Percentiles rank a stretch among this genome's conserved stretches.
These are phyloP conservation scores for Troilus luridus DNA, from an alignment of 2,888 invertebrate species.

Conservation along the genomic window DNA sequence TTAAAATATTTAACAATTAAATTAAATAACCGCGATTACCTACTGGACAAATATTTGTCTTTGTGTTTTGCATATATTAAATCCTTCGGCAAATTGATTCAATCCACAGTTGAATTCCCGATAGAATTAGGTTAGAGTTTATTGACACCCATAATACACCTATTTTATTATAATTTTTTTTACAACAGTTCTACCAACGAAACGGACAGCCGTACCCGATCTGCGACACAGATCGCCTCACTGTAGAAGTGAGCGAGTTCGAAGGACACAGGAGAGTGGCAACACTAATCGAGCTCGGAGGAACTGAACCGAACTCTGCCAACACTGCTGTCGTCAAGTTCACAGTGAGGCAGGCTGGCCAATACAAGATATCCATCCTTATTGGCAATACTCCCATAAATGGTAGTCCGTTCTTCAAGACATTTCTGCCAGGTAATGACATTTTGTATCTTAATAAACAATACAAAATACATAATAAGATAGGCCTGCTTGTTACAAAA, in stretches of 20 bases:
- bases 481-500: too few species aligned
- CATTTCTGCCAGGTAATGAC: slow-evolving; percentile 79
- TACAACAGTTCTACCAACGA: slow-evolving; percentile 84
- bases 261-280: slow-evolving; percentile 75
- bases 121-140: too few species aligned
- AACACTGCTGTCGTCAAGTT: slow-evolving; percentile 92
- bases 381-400: slow-evolving; percentile 86
- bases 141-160: too few species aligned
- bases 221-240: slow-evolving; percentile 91
- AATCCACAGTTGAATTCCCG: too few species aligned
- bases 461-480: slow-evolving; percentile 60
- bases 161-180: slow-evolving; percentile 55
- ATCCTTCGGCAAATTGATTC: too few species aligned
- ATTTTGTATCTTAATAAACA: neutral
- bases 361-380: slow-evolving; percentile 88
- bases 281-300: slow-evolving; percentile 88
- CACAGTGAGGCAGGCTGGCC: slow-evolving; percentile 91
- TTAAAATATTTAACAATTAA: too few species aligned
- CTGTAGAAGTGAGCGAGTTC: slow-evolving; percentile 89
- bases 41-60: too few species aligned
- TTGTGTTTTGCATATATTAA: too few species aligned
- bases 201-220: slow-evolving; percentile 96
- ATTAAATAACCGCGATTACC: too few species aligned
- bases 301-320: slow-evolving; percentile 86
- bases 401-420: slow-evolving; percentile 88